Evolutionary conservation across 2,113 vertebrate genomes (phyloP).

Genomic region (Bungarus multicinctus): DNA sequence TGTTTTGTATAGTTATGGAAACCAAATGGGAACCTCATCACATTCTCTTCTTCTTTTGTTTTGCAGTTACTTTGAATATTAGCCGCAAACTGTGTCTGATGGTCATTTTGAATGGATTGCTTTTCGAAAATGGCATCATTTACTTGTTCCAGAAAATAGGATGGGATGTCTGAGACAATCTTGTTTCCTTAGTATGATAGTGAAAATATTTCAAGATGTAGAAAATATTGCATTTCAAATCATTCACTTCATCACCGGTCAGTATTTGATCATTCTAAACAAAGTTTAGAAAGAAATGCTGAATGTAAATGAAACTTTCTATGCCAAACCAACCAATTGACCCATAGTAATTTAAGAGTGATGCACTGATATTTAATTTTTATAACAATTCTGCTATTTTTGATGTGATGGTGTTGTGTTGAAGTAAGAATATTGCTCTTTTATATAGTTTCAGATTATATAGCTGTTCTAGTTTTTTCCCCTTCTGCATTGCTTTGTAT

Average conservation of each 20-base stretch:
- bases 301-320: slow-evolving; percentile 17
- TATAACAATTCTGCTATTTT: not conserved
- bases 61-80: slow-evolving; percentile 86
- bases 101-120: slow-evolving; percentile 78
- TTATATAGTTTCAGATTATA: slow-evolving; percentile 8
- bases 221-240: not conserved
- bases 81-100: slow-evolving; percentile 76
- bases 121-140: slow-evolving; percentile 78
- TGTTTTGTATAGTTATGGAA: not conserved
- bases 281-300: not conserved
- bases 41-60: slow-evolving; percentile 32
- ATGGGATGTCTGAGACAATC: slow-evolving; percentile 63
- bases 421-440: not conserved
- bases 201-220: slow-evolving; percentile 13
- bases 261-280: slow-evolving; percentile 9
- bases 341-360: not conserved
- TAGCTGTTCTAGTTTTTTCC: slow-evolving; percentile 18
- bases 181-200: not conserved
- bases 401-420: not conserved
- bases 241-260: not conserved
- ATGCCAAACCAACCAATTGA: not conserved
- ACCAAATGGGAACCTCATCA: not conserved
- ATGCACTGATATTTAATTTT: not conserved
- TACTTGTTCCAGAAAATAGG: slow-evolving; percentile 70
- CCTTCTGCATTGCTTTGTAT: not conserved